Evolutionary conservation across 2,113 vertebrate species (phyloP), one percentile per base, ranked within the genome.

Genomic region (Percopsis transmontana): DNA sequence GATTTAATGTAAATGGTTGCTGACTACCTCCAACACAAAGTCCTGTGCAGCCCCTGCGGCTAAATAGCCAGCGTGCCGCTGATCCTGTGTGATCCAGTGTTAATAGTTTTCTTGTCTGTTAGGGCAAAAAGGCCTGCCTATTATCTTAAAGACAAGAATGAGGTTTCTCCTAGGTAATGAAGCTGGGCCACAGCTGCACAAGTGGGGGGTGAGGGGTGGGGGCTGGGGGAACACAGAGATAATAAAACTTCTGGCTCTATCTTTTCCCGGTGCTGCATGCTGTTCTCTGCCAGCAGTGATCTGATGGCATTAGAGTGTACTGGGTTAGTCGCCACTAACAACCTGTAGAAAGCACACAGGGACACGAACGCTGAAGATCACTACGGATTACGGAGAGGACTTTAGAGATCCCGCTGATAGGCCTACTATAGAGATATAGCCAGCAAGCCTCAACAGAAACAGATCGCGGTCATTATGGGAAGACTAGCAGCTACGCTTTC

Each of bases 1-100:
- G 56, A 62, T 53, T 71, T 58, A 40, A 79, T 74, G 65, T 71
- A 79, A 85, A 83, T 62, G 40, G 51, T 24, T 56, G 62, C 48
- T 58, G 81, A 82, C 72, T 68, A 69, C 54, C 61, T 53, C 69
- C 16, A 64, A 50, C 64, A 60, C 11, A 13, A 23, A 62, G 24
- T 8, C 45, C 74, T 61, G 3, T 62, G 68, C 59, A 64, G 63
- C 58, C 68, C 47, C 47, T 50, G 47, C 24, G 60, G 78, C 66
- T 68, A 41, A 71, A 76, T 27, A 61, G 58, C 54, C 1, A 48
- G 33, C 47, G 60, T 41, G 66, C 72, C 57, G 13, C 67, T 57
- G 57, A 47, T 74, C 76, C 76, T 72, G 68, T 78, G 63, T 56
- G 60, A 78, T 67, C 20, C 61, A 3, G 74, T 59, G 72, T 67